Evolutionary conservation across 2,797 vertebrate species (phyloP).

Genomic region (Nothura maculosa): DNA sequence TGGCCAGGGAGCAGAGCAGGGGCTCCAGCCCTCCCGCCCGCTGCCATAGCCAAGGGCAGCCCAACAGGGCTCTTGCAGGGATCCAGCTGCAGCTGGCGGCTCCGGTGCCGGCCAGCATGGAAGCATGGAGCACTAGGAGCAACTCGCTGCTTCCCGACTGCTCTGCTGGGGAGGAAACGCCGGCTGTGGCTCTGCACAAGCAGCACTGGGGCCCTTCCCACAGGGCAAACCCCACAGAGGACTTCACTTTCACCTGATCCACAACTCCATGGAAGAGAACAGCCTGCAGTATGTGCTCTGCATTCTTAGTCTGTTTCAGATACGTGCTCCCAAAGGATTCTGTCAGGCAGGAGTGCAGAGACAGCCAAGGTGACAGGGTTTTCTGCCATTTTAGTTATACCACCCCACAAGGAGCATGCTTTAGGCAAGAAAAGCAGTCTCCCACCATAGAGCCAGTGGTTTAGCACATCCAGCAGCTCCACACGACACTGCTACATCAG

Average conservation of each 20-base stretch:
- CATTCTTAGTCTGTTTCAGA: background rate
- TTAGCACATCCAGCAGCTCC: fast-evolving
- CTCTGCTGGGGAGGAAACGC: background rate
- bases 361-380: background rate
- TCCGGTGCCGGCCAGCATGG: background rate
- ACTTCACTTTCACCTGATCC: background rate
- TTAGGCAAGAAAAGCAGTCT: background rate
- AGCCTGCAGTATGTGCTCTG: background rate
- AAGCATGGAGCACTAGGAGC: background rate
- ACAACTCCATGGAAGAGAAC: fast-evolving
- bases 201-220: background rate
- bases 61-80: no score
- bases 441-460: background rate
- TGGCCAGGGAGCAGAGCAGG: background rate
- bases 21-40: background rate
- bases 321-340: background rate
- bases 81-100: no score
- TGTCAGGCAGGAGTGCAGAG: background rate
- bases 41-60: fast-evolving
- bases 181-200: background rate
- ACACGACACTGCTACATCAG: background rate
- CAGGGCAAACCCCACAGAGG: background rate
- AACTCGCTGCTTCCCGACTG: background rate
- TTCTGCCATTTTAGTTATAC: background rate
- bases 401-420: background rate